Percentiles rank a stretch among this genome's conserved stretches.
phyloP scores from a whole-genome alignment of 2,113 vertebrate species.

The zebrafish (Danio rerio) region DNA sequence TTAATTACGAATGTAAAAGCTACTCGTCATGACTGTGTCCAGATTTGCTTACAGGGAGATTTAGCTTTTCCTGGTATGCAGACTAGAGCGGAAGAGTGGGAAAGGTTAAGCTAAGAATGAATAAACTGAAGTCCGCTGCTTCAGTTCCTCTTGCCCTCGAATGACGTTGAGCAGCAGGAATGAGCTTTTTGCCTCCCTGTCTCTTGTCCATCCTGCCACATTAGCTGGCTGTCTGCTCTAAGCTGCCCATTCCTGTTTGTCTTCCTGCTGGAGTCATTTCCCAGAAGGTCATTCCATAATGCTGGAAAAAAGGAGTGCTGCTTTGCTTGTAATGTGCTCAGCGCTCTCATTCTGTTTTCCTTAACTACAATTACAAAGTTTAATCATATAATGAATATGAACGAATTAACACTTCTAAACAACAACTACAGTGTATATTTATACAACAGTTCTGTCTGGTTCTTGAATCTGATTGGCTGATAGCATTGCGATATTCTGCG shows the following conservation, averaged over 20 bases:
- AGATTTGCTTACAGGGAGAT: not conserved
- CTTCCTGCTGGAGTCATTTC: conserved; percentile 50
- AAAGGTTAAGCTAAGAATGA: conserved; percentile 8
- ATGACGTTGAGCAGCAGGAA: conserved; percentile 50
- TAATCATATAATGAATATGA: not conserved
- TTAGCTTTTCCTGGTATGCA: not conserved
- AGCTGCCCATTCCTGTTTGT: conserved; percentile 51
- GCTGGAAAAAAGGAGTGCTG: not conserved
- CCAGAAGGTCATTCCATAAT: conserved; percentile 30
- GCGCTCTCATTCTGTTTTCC: not conserved
- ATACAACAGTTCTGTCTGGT: no score
- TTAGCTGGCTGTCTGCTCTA: conserved; percentile 31
- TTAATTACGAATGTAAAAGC: not conserved
- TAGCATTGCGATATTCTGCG: no score
- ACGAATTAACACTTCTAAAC: no score
- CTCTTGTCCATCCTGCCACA: conserved; percentile 43
- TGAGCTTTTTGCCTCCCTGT: conserved; percentile 34
- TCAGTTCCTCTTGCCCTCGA: conserved; percentile 5
- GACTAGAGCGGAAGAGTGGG: not conserved
- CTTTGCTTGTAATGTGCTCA: not conserved
- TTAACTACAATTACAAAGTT: not conserved
- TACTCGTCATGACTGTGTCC: not conserved
- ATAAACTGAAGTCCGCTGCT: conserved; percentile 16
- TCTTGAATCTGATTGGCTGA: no score
- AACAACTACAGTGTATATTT: no score